Conservation (phyloP, 64 coral and sea anemone species). For the Pocillopora damicornis region DNA sequence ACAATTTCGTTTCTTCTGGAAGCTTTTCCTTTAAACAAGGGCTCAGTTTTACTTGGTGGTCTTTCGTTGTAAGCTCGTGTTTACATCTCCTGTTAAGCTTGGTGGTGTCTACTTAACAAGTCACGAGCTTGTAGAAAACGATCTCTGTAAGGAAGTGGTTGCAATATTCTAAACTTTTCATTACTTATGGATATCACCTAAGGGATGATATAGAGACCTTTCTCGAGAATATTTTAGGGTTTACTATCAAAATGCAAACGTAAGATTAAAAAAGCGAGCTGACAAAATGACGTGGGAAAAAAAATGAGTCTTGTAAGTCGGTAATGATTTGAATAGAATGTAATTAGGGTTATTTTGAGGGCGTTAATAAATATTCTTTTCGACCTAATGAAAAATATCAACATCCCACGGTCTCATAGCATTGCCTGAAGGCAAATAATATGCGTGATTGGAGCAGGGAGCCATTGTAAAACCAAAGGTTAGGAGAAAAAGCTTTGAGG, state of each 20-base stretch:
- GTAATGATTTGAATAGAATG: not conserved
- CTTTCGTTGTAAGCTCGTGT: not conserved
- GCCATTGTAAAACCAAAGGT: not conserved
- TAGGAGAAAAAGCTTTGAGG: not conserved
- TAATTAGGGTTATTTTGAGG: not conserved
- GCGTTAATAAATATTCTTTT: not conserved
- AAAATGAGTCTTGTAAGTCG: not conserved
- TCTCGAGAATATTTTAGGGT: too few relatives aligned
- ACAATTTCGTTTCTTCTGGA: not conserved
- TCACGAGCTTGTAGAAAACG: not conserved
- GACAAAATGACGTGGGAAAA: not conserved
- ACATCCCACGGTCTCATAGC: not conserved
- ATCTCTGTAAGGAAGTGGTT: not conserved
- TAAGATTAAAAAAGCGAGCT: not conserved
- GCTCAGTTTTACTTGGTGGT: not conserved
- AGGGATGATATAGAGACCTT: not conserved
- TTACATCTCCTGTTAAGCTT: not conserved
- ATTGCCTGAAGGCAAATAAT: not conserved
- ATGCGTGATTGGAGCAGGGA: not conserved
- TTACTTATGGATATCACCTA: not conserved
- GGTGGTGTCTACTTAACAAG: not conserved
- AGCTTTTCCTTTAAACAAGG: slow-evolving; percentile 13
- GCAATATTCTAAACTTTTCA: not conserved
- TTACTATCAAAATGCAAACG: too few relatives aligned
- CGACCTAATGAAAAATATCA: not conserved